phyloP scores from a whole-genome alignment of 2,797 vertebrate species.

The Chaetodon trifasciatus region DNA sequence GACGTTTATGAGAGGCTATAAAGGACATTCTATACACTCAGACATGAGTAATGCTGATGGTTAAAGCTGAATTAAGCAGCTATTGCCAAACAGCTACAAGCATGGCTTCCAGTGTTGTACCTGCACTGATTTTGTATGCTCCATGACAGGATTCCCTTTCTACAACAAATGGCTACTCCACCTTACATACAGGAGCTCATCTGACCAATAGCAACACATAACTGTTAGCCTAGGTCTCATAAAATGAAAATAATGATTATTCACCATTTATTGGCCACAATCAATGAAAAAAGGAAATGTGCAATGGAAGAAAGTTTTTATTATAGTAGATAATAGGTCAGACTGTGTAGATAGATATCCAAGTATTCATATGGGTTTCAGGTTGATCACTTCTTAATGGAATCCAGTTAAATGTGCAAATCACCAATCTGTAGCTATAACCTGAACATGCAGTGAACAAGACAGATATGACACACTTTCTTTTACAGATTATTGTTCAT shows the following conservation, averaged over 20 bases:
- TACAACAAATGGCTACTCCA: background rate
- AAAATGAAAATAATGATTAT: background rate
- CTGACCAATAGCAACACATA: background rate
- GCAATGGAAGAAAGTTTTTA: too few relatives aligned
- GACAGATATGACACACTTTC: background rate
- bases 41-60: background rate
- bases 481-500: too few relatives aligned
- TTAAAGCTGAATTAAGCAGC: background rate
- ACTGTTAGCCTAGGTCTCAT: background rate
- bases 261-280: background rate
- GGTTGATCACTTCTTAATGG: background rate
- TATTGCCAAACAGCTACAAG: background rate
- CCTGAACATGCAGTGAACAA: background rate
- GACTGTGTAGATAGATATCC: too few relatives aligned
- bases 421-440: background rate
- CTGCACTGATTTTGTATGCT: too few relatives aligned
- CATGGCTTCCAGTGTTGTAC: background rate
- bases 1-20: background rate
- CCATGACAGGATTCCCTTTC: background rate
- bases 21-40: background rate
- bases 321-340: too few relatives aligned
- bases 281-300: background rate
- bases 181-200: background rate
- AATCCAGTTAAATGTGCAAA: background rate
- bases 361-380: too few relatives aligned